Percentiles rank a stretch among this genome's conserved stretches.
Conservation (phyloP, 2,797 vertebrate species). For the Tapirus indicus region DNA sequence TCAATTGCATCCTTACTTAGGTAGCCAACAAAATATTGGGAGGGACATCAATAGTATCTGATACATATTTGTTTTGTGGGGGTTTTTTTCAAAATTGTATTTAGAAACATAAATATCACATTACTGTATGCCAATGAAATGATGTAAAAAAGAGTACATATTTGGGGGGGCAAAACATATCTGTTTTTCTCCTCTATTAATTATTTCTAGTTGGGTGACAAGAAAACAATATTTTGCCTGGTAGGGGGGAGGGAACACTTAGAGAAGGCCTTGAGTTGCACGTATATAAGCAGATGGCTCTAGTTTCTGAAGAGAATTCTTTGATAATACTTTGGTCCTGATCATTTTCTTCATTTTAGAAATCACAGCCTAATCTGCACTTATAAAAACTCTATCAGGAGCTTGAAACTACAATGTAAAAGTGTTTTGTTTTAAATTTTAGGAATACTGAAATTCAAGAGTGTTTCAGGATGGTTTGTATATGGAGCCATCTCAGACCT, state of each 20-base stretch:
- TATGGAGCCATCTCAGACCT: background rate
- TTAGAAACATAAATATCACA: background rate
- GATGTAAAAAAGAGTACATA: background rate
- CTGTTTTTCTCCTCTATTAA: background rate
- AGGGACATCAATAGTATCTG: background rate
- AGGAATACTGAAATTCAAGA: conserved; percentile 20
- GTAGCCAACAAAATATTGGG: background rate
- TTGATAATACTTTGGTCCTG: background rate
- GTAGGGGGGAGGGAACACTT: background rate
- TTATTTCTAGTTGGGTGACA: background rate
- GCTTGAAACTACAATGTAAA: background rate
- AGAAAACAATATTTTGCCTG: background rate
- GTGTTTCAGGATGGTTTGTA: background rate
- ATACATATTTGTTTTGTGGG: background rate
- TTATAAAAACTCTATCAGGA: background rate
- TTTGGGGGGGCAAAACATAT: background rate
- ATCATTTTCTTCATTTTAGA: conserved; percentile 20
- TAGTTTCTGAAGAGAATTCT: background rate
- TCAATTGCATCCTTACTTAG: background rate
- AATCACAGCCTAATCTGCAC: background rate
- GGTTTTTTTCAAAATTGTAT: background rate
- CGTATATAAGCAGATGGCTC: background rate
- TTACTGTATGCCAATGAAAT: background rate
- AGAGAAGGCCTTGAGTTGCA: background rate
- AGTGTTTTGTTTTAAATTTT: conserved; percentile 21